Conservation (phyloP, 2,113 vertebrate species). For the Amphiprion percula region DNA sequence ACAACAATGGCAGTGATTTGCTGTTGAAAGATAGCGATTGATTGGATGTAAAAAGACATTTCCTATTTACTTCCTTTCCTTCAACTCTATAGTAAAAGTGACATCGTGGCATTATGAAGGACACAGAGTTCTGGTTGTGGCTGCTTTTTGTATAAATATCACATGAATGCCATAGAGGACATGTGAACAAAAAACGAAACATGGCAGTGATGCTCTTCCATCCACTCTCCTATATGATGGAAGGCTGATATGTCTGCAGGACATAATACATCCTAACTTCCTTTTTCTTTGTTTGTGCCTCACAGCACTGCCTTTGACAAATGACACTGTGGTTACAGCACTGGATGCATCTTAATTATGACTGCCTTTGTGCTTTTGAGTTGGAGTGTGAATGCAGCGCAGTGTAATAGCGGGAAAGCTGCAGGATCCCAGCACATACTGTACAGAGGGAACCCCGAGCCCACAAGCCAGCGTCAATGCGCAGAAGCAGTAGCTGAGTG, state of each 20-base stretch:
- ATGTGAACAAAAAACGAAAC: not conserved
- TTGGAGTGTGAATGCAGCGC: conserved; percentile 29
- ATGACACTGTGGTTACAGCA: not conserved
- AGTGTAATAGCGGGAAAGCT: conserved; percentile 35
- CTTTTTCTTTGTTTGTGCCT: conserved; percentile 45
- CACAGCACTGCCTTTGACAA: conserved; percentile 49
- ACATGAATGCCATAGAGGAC: not conserved
- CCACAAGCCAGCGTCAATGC: conserved; percentile 40
- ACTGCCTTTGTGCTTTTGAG: conserved; percentile 45
- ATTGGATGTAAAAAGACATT: not conserved
- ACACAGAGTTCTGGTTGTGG: not conserved
- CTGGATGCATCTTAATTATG: conserved; percentile 34
- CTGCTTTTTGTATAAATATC: conserved; percentile 11
- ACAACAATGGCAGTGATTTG: not conserved
- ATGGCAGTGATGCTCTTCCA: conserved; percentile 5
- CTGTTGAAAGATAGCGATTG: not conserved
- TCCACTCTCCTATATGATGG: conserved; percentile 1
- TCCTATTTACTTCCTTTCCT: not conserved
- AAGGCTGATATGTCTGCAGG: conserved; percentile 32
- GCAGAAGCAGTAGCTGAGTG: conserved; percentile 44
- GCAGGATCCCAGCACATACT: conserved; percentile 26
- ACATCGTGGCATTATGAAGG: not conserved
- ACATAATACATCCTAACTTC: conserved; percentile 6
- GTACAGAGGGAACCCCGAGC: conserved; percentile 41
- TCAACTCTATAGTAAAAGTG: not conserved